A percentile compares a stretch with the other conserved stretches of the same genome.
Evolutionary conservation across 2,888 invertebrate species (phyloP).

Genomic region (Eristalis arbustorum): DNA sequence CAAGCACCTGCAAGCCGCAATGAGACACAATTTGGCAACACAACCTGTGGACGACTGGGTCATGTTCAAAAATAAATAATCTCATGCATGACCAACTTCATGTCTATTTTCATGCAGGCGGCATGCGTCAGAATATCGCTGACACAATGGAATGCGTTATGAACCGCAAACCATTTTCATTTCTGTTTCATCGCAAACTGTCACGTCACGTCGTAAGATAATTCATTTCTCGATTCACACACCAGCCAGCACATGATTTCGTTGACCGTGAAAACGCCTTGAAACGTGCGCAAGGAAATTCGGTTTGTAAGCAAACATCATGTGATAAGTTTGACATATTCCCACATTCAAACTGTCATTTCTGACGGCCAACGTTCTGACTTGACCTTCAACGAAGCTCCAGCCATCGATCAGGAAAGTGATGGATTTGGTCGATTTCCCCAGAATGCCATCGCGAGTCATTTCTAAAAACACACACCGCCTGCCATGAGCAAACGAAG

Average conservation of each 20-base stretch:
- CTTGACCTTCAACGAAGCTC: neutral
- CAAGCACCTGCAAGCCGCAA: too few species aligned
- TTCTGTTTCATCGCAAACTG: neutral
- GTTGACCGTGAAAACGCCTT: neutral
- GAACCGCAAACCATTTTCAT: neutral
- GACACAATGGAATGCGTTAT: neutral
- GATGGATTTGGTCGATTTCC: neutral
- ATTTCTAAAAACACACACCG: neutral
- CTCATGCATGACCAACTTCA: too few species aligned
- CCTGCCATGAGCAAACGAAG: neutral
- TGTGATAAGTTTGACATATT: neutral
- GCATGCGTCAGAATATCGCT: neutral
- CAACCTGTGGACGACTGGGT: too few species aligned
- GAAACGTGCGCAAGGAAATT: neutral
- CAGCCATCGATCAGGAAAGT: neutral
- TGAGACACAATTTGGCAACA: too few species aligned
- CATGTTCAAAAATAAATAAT: too few species aligned
- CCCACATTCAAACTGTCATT: neutral
- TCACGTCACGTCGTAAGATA: neutral
- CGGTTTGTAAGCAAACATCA: neutral
- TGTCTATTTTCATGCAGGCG: neutral
- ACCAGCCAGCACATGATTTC: neutral
- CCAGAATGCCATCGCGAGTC: neutral
- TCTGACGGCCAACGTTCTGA: neutral
- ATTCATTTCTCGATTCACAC: neutral